phyloP scores from a whole-genome alignment of 2,797 vertebrate species.

The Danionella dracula region DNA sequence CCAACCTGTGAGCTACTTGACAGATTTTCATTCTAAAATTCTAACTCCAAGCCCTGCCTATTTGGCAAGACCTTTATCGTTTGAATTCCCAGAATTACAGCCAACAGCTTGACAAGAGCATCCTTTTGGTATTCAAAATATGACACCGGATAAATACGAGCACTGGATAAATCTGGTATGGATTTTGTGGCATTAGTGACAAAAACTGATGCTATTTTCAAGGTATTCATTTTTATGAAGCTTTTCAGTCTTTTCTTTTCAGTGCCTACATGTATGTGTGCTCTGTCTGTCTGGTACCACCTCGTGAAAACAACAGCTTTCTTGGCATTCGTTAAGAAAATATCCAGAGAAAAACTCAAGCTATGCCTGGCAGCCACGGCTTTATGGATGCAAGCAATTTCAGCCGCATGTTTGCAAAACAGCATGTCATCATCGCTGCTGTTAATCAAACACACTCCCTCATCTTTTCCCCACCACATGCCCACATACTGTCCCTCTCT shows the following conservation, averaged over 20 bases:
- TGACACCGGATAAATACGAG: conserved; percentile 18
- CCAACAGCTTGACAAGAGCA: conserved; percentile 28
- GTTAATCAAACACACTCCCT: conserved; percentile 46
- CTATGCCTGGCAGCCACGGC: conserved; percentile 41
- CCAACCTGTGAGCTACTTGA: conserved; percentile 17
- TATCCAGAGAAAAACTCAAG: conserved; percentile 46
- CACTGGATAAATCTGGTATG: conserved; percentile 21
- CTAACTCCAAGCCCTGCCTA: conserved; percentile 10
- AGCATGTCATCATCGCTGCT: conserved; percentile 39
- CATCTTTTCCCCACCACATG: conserved; percentile 31
- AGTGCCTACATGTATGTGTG: conserved; percentile 5
- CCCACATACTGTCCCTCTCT: conserved; percentile 11
- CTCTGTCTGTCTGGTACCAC: conserved; percentile 43
- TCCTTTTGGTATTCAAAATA: conserved; percentile 26
- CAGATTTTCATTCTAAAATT: conserved; percentile 27
- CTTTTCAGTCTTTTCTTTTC: conserved; percentile 45
- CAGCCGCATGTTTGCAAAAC: conserved; percentile 52
- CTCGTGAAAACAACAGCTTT: conserved; percentile 60
- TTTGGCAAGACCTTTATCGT: conserved; percentile 16
- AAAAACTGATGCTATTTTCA: conserved; percentile 32
- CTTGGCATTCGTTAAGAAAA: conserved; percentile 55
- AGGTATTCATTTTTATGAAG: conserved; percentile 61
- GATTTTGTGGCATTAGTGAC: conserved; percentile 36
- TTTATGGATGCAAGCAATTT: conserved; percentile 49
- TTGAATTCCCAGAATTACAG: conserved; percentile 21